These are phyloP conservation scores for Paraescarpia echinospica DNA, from an alignment of 1,140 invertebrate species.

Conservation along the genomic window DNA sequence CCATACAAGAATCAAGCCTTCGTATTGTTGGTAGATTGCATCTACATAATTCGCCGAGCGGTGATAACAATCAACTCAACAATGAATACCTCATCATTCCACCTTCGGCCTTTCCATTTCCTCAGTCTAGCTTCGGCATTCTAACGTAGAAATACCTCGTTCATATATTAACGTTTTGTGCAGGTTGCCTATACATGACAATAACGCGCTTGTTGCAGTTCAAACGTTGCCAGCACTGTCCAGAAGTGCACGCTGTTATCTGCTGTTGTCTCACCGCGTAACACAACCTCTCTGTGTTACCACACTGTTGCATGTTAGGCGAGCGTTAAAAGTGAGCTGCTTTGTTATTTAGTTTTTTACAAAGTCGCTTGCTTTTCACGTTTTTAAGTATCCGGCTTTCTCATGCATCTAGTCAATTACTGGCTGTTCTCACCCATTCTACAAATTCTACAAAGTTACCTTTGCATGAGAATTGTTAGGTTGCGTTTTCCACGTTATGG, in stretches of 20 bases:
- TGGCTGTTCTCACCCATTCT: neutral
- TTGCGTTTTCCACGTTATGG: neutral
- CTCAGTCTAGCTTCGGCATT: too few relatives aligned
- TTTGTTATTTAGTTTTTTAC: neutral
- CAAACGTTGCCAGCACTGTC: too few relatives aligned
- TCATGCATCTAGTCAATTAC: neutral
- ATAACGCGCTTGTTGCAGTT: too few relatives aligned
- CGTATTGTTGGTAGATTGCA: too few relatives aligned
- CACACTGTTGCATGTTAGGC: neutral
- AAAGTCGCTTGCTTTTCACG: neutral
- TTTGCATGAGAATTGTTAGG: neutral
- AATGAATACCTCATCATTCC: neutral
- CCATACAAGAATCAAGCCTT: too few relatives aligned
- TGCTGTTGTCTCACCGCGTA: too few relatives aligned
- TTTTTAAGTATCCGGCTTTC: neutral
- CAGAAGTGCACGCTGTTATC: neutral
- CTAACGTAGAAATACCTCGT: too few relatives aligned
- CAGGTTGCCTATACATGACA: too few relatives aligned
- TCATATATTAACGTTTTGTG: too few relatives aligned
- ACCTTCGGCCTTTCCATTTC: too few relatives aligned
- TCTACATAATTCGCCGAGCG: too few relatives aligned
- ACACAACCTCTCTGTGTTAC: neutral
- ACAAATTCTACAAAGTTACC: neutral
- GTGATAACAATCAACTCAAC: neutral
- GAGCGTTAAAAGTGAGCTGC: neutral